Base-by-base conservation (phyloP, 2,797 vertebrate species). In the Phaenicophaeus curvirostris region DNA sequence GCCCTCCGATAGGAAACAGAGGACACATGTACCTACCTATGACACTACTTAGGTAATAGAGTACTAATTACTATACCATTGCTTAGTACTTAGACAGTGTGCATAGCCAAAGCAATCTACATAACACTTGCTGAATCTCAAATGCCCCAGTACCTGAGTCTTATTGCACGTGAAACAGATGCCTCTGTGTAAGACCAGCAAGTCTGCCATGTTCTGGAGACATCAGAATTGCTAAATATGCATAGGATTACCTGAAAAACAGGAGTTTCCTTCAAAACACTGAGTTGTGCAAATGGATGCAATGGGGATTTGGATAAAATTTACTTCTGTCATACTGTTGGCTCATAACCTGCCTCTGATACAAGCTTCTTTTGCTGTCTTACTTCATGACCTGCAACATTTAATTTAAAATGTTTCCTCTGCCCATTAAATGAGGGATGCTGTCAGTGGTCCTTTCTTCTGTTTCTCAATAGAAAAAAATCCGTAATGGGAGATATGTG, bases 41-140 rank as follows among this genome's bases (percentile, higher is more conserved):
- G 24, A 14, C 63, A 6, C 59, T 55, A 11, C n/a, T 44, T 14
- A 16, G 20, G 35, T 30, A 16, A 35, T 28, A 50, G 78, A 27
- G 12, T 31, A 15, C 23, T 25, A 16, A 9, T 21, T 33, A 3
- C 15, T 33, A 0, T 19, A 25, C 15, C 17, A 2, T 1, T 21
- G 24, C 37, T 16, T 53, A 31, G 12, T 41, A 19, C 19, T 75
- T 28, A n/a, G n/a, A n/a, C n/a, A 9, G 20, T 4, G 35, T 6
- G 57, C 0, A 2, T 23, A 25, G 27, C 50, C 19, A 30, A 37
- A 62, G 28, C 42, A 51, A 9, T 23, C 73, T 4, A 1, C 3
- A 12, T 21, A 33, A 25, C 30, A 4, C 9, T 0, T 7, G 20
- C 33, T 39, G 17, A 28, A 44, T 33, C 54, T 57, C n/a, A 0